A percentile compares a stretch with the other conserved stretches of the same genome.
Evolutionary conservation across 2,113 vertebrate genomes (phyloP).

Genomic region (Chascanopsetta lugubris): DNA sequence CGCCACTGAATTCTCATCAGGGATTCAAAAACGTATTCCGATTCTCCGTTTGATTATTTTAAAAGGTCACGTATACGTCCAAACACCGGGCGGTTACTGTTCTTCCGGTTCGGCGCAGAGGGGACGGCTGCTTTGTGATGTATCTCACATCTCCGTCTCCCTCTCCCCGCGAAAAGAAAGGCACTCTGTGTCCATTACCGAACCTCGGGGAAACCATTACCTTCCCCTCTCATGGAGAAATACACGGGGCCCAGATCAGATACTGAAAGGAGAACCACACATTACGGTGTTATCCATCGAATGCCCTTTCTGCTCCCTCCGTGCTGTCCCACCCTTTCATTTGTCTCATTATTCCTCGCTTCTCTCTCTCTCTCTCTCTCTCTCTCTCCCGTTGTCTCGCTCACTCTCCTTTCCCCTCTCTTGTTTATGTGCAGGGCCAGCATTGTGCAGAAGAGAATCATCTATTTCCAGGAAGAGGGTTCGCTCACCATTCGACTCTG

Average conservation of each 20-base stretch:
- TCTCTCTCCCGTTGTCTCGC: not conserved
- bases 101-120: conserved; percentile 23
- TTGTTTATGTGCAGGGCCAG: conserved; percentile 84
- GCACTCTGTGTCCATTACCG: conserved; percentile 29
- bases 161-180: conserved; percentile 33
- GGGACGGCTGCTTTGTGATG: conserved; percentile 13
- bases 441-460: conserved; percentile 93
- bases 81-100: no score
- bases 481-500: conserved; percentile 93
- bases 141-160: no score
- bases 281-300: conserved; percentile 21
- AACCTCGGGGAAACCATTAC: conserved; percentile 42
- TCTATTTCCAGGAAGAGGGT: conserved; percentile 95
- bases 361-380: not conserved
- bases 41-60: no score
- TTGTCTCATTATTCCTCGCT: not conserved
- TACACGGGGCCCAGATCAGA: conserved; percentile 30
- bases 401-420: not conserved
- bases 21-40: no score
- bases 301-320: conserved; percentile 16
- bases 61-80: no score
- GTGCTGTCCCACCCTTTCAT: not conserved
- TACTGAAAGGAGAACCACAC: conserved; percentile 3
- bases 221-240: conserved; percentile 19
- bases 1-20: no score